Conservation (phyloP, 2,113 vertebrate genomes). For the Nibea albiflora region DNA sequence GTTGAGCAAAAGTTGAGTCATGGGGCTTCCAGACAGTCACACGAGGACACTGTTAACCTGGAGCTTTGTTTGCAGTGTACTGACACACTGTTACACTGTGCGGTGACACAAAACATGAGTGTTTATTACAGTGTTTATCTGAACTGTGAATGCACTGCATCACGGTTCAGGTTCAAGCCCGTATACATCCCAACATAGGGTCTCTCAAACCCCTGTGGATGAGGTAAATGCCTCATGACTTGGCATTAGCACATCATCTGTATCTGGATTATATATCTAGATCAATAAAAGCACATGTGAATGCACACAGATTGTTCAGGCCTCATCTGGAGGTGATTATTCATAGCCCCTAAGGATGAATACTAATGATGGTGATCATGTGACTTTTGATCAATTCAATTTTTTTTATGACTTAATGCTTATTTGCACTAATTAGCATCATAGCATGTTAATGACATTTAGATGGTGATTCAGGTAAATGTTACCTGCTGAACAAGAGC, state of each 20-base stretch:
- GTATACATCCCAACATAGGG: neutral
- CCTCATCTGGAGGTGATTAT: no score
- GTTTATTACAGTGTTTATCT: neutral
- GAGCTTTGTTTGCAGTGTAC: slow-evolving; percentile 6
- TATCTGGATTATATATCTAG: neutral
- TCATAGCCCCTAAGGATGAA: no score
- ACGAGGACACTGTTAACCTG: slow-evolving; percentile 32
- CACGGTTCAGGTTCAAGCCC: neutral
- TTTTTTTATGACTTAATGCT: no score
- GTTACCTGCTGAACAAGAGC: neutral
- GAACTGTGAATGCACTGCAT: neutral
- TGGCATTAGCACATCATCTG: neutral
- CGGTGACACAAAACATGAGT: slow-evolving; percentile 21
- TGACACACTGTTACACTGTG: slow-evolving; percentile 17
- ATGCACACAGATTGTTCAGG: neutral
- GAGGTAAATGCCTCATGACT: neutral
- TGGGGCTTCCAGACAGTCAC: slow-evolving; percentile 30
- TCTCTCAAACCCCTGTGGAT: neutral
- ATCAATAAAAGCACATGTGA: neutral
- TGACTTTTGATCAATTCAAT: no score
- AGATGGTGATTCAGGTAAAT: neutral
- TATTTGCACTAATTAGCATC: neutral
- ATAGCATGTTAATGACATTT: neutral
- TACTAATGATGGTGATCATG: no score
- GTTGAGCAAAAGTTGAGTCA: slow-evolving; percentile 34